Evolutionary conservation across 2,113 vertebrate species (phyloP).

Genomic region (Pelvicachromis taeniatus): DNA sequence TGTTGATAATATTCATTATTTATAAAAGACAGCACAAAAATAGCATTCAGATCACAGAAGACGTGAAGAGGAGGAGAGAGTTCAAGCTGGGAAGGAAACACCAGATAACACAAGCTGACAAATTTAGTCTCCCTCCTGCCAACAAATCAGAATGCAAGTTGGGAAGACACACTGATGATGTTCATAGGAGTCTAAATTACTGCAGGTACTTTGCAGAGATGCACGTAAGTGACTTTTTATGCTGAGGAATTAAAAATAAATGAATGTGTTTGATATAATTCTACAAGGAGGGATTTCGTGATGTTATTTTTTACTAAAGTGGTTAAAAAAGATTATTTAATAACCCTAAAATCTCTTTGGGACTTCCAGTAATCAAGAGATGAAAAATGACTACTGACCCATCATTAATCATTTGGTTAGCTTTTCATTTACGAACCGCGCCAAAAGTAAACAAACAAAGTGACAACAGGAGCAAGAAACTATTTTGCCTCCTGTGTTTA

Average conservation of each 20-base stretch:
- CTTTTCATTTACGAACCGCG: not conserved
- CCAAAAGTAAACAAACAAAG: constrained; percentile 14
- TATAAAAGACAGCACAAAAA: constrained; percentile 20
- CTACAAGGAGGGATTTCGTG: not conserved
- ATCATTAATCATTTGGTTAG: constrained; percentile 2
- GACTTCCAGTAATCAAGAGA: not conserved
- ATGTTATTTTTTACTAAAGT: not conserved
- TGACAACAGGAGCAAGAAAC: not conserved
- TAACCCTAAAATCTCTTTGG: not conserved
- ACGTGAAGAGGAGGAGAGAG: not conserved
- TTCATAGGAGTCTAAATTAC: not conserved
- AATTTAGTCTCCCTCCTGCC: not conserved
- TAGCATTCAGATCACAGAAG: constrained; percentile 11
- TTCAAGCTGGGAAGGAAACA: constrained; percentile 13
- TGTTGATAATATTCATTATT: constrained; percentile 37
- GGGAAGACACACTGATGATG: not conserved
- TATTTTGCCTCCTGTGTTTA: constrained; percentile 1
- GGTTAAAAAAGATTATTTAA: not conserved
- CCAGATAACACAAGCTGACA: constrained; percentile 23
- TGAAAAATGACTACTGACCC: not conserved
- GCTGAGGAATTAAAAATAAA: not conserved
- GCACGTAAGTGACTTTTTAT: not conserved
- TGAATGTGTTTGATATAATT: not conserved
- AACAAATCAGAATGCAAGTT: constrained; percentile 8
- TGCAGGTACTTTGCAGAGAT: not conserved